Base-by-base conservation (phyloP, 2,113 vertebrate species). In the Triplophysa tibetana region DNA sequence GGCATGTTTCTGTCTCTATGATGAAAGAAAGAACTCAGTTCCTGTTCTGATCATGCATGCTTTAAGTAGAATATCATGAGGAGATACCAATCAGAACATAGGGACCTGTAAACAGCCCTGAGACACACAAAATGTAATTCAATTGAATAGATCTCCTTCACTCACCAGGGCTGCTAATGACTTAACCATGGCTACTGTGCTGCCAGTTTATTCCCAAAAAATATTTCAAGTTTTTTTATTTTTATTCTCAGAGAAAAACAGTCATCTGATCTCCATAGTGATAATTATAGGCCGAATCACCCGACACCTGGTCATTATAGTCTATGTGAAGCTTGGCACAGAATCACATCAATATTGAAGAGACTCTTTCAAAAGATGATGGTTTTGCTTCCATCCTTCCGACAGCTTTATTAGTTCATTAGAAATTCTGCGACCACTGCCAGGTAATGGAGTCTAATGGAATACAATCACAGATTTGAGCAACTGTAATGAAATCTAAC, bases 231-330 rank as follows among this genome's bases (percentile, higher is more conserved):
- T n/a, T 63, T 48, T 75, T 11, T 62, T 19, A 75, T 75, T 26
- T 48, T 62, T 21, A 29, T 33, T n/a, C 66, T 78, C 56, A 62
- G 11, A 54, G 45, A 12, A 67, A 56, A 58, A 26, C 54, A 38
- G 52, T 73, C 87, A 86, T 89, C 87, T 87, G 79, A 82, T 83
- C 78, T 77, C 80, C 75, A 43, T 77, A 56, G 80, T 68, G 81
- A 84, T 88, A 88, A 90, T 91, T 90, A 89, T 87, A 89, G 85
- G 69, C 48, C 68, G 72, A 83, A 85, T 87, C 84, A 87, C 85
- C 87, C 85, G 86, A 72, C 70, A 84, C 75, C 69, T 54, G 13
- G 29, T 76, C 80, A 88, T 91, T 89, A 87, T 68, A 45, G 75
- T 56, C 58, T 68, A 16, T n/a, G 58, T 24, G 68, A 64, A 62